These are phyloP conservation scores for Drosophila atripex DNA, from an alignment of 2,888 invertebrate species.

Conservation along the genomic window DNA sequence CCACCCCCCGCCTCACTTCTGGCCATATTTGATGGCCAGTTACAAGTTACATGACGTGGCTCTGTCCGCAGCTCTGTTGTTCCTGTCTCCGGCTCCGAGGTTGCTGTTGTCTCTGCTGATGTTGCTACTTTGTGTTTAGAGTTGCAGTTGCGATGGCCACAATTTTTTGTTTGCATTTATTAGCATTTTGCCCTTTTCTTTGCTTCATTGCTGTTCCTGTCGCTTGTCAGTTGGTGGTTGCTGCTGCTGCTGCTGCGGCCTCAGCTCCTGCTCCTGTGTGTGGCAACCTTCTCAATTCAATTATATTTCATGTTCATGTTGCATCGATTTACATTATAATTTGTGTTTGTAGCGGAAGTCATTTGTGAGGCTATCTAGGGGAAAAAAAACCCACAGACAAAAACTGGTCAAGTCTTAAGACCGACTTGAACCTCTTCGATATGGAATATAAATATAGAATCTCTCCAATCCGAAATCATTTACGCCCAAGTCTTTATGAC, in stretches of 20 bases:
- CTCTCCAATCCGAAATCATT: slow-evolving; percentile 8
- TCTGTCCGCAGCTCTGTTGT: slow-evolving; percentile 36
- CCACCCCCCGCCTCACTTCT: slow-evolving; percentile 17
- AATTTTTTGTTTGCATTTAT: slow-evolving; percentile 63
- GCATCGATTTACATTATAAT: slow-evolving; percentile 77
- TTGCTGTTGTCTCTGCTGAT: slow-evolving; percentile 54
- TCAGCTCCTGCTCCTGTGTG: slow-evolving; percentile 59
- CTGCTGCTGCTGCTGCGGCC: slow-evolving; percentile 25
- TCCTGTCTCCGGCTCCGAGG: not conserved
- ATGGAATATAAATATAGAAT: slow-evolving; percentile 12
- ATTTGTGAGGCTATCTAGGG: slow-evolving; percentile 56
- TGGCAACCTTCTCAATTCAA: slow-evolving; percentile 76
- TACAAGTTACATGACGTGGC: slow-evolving; percentile 67
- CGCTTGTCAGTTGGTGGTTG: slow-evolving; percentile 36
- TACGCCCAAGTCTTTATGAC: slow-evolving; percentile 21
- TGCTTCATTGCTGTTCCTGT: slow-evolving; percentile 30
- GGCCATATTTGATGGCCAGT: slow-evolving; percentile 74
- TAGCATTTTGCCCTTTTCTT: slow-evolving; percentile 75
- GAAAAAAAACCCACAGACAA: slow-evolving; percentile 19
- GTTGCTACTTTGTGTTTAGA: slow-evolving; percentile 68
- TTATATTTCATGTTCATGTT: slow-evolving; percentile 78
- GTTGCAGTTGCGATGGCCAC: slow-evolving; percentile 23
- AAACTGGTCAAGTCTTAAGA: slow-evolving; percentile 9
- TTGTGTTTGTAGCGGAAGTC: slow-evolving; percentile 76
- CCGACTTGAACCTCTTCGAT: not conserved